Percentiles rank a stretch among this genome's conserved stretches.
Evolutionary conservation across 1,140 invertebrate species (phyloP).

Genomic region (Oryzaephilus surinamensis): DNA sequence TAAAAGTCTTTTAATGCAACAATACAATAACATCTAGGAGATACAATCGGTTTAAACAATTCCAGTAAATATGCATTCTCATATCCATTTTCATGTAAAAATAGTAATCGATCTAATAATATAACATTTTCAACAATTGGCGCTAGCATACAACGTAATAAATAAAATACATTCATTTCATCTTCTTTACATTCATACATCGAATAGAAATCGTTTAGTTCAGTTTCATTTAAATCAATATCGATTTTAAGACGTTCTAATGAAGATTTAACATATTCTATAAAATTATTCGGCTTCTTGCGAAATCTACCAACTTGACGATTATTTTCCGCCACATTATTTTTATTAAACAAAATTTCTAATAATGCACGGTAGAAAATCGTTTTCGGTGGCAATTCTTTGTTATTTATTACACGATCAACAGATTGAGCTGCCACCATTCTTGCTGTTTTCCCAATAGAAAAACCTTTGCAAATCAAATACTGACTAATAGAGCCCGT

Average conservation of each 20-base stretch:
- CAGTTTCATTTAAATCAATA: conserved; percentile 28
- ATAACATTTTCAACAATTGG: conserved; percentile 77
- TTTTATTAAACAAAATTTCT: conserved; percentile 49
- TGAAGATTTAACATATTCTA: conserved; percentile 54
- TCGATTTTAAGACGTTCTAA: conserved; percentile 42
- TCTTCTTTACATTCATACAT: conserved; percentile 42
- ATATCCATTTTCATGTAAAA: conserved; percentile 58
- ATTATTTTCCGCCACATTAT: conserved; percentile 33
- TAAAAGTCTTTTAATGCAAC: conserved; percentile 41
- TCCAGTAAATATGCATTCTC: conserved; percentile 53
- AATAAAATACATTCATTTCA: conserved; percentile 70
- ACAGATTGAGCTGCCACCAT: conserved; percentile 75
- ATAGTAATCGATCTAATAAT: conserved; percentile 73
- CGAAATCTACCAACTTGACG: conserved; percentile 41
- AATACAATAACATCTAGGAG: conserved; percentile 65
- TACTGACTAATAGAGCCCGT: conserved; percentile 53
- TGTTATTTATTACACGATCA: conserved; percentile 48
- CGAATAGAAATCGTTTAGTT: conserved; percentile 39
- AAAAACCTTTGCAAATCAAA: conserved; percentile 42
- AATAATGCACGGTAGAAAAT: conserved; percentile 63
- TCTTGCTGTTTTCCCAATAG: conserved; percentile 63
- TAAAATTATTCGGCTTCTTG: conserved; percentile 46
- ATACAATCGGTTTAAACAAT: conserved; percentile 65
- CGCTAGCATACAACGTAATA: conserved; percentile 66
- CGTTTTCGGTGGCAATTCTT: conserved; percentile 47